phyloP scores from a whole-genome alignment of 2,888 invertebrate species.

The Deilephila porcellus region DNA sequence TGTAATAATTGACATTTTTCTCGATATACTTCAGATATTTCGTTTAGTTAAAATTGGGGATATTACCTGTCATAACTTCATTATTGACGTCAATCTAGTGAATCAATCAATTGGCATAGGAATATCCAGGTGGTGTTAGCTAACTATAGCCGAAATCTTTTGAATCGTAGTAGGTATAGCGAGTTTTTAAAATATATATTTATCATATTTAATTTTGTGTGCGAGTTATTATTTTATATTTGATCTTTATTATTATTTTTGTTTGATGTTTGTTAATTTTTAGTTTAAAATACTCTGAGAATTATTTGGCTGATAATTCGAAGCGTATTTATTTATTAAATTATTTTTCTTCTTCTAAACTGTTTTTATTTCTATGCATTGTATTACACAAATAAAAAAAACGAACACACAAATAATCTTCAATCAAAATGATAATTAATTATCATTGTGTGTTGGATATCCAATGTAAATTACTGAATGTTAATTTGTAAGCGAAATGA shows the following conservation, averaged over 20 bases:
- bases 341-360: background rate
- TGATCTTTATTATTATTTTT: background rate
- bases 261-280: conserved; percentile 16
- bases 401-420: background rate
- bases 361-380: background rate
- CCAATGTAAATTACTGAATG: background rate
- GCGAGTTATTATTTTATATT: background rate
- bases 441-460: background rate
- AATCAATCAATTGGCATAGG: too few species aligned
- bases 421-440: background rate
- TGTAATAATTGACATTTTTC: too few species aligned
- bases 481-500: conserved; percentile 18
- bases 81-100: too few species aligned
- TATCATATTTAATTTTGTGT: too few species aligned
- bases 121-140: too few species aligned
- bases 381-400: background rate
- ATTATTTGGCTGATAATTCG: conserved; percentile 55
- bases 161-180: too few species aligned
- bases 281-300: conserved; percentile 41
- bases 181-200: too few species aligned
- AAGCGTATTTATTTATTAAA: conserved; percentile 36
- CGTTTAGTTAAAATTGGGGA: too few species aligned
- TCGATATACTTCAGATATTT: too few species aligned
- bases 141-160: too few species aligned
- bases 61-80: too few species aligned